Conservation (phyloP, 2,888 invertebrate species). For the Octonoba sinensis region DNA sequence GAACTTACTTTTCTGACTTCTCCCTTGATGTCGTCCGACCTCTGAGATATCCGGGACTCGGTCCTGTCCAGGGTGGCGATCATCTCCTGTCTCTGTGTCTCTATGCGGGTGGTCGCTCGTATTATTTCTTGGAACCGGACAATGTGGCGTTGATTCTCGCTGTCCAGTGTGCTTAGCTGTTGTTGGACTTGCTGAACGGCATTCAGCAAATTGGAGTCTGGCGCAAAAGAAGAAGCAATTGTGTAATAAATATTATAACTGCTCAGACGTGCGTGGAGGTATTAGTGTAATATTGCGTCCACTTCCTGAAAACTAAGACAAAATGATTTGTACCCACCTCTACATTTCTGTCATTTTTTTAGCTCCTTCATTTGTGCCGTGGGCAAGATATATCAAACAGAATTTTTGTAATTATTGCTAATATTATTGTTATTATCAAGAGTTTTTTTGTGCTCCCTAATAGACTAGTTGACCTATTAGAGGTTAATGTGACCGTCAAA, state of each 20-base stretch:
- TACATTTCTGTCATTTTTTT: too few relatives aligned
- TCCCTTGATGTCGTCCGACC: constrained; percentile 60
- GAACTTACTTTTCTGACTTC: constrained; percentile 59
- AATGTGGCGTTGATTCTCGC: constrained; percentile 44
- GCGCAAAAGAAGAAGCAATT: not conserved
- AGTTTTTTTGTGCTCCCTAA: too few relatives aligned
- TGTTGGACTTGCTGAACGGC: constrained; percentile 51
- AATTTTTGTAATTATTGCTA: too few relatives aligned
- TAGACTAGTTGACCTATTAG: too few relatives aligned
- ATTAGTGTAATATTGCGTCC: too few relatives aligned
- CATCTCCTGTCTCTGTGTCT: constrained; percentile 63
- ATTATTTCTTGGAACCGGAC: constrained; percentile 44
- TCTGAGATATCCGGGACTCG: constrained; percentile 54
- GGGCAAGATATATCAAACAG: too few relatives aligned
- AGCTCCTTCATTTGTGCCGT: too few relatives aligned
- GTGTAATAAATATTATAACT: not conserved
- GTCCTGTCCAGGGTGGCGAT: constrained; percentile 59
- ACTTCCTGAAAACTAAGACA: too few relatives aligned
- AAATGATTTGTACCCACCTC: too few relatives aligned
- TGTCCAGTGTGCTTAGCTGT: constrained; percentile 51
- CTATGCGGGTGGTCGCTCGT: constrained; percentile 43
- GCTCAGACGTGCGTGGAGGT: not conserved
- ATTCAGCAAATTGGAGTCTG: constrained; percentile 51
- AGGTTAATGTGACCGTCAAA: too few relatives aligned
- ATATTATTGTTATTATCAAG: too few relatives aligned